phyloP scores from a whole-genome alignment of 1,140 invertebrate species.

The Drosophila simulans region DNA sequence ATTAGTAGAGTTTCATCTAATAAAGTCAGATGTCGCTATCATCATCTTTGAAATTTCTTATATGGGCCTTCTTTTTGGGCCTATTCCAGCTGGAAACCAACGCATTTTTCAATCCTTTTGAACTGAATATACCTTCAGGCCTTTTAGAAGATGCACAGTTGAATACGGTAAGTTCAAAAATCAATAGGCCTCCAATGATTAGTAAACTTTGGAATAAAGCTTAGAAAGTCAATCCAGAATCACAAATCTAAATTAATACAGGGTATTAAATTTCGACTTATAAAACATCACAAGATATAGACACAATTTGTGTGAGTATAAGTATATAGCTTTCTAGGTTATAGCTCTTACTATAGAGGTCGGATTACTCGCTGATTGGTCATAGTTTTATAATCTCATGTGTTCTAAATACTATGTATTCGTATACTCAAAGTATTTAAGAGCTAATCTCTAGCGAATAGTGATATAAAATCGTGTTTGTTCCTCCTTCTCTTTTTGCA shows the following conservation, averaged over 20 bases:
- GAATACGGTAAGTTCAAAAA: neutral
- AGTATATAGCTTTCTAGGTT: neutral
- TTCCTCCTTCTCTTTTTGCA: neutral
- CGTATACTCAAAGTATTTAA: neutral
- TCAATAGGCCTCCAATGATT: too few species aligned
- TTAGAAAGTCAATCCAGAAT: too few species aligned
- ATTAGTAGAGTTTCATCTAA: neutral
- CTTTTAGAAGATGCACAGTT: neutral
- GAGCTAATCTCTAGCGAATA: neutral
- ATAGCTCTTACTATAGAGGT: neutral
- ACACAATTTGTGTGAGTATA: neutral
- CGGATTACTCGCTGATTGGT: neutral
- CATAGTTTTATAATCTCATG: neutral
- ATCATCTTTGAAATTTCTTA: neutral
- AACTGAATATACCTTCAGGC: neutral
- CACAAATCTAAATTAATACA: too few species aligned
- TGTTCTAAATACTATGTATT: neutral
- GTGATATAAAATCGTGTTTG: neutral
- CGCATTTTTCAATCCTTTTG: neutral
- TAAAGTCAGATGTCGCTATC: neutral
- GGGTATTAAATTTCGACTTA: too few species aligned
- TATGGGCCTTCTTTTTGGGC: neutral
- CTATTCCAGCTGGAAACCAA: neutral
- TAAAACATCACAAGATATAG: too few species aligned
- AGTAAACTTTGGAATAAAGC: too few species aligned